Conservation (phyloP, 2,888 invertebrate genomes). For the Lomographa bimaculata region DNA sequence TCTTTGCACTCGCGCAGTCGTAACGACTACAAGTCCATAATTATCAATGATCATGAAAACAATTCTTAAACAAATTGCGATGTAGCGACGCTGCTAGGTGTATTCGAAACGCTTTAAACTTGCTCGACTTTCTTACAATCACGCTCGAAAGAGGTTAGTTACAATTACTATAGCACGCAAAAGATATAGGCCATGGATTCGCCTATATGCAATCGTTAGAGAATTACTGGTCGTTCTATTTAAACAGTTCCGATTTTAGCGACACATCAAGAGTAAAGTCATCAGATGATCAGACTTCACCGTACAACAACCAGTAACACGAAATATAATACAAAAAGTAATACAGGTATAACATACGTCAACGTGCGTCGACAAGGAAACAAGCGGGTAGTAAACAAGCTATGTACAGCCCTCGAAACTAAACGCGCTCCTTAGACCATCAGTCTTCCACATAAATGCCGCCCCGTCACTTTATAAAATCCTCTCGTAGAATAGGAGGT, state of each 20-base stretch:
- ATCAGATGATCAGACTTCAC: too few species aligned
- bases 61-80: conserved; percentile 17
- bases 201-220: conserved; percentile 2
- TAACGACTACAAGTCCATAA: conserved; percentile 3
- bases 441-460: conserved; percentile 75
- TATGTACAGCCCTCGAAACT: conserved; percentile 54
- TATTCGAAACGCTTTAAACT: conserved; percentile 9
- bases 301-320: conserved; percentile 27
- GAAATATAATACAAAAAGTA: conserved; percentile 37
- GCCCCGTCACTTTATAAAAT: conserved; percentile 85
- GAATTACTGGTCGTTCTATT: conserved; percentile 14
- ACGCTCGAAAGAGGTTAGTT: too few species aligned
- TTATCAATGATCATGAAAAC: conserved; percentile 9
- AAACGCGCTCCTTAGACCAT: conserved; percentile 37
- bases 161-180: conserved; percentile 6
- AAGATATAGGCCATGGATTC: conserved; percentile 12
- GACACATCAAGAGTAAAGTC: too few species aligned
- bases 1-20: conserved; percentile 11
- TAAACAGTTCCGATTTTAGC: too few species aligned
- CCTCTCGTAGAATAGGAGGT: conserved; percentile 97
- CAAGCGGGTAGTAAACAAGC: conserved; percentile 41
- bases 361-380: conserved; percentile 13
- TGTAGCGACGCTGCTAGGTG: conserved; percentile 8
- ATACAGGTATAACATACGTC: conserved; percentile 31
- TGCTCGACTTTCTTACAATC: conserved; percentile 2